Evolutionary conservation across 2,888 invertebrate species (phyloP).

Genomic region (Caenorhabditis sp.): DNA sequence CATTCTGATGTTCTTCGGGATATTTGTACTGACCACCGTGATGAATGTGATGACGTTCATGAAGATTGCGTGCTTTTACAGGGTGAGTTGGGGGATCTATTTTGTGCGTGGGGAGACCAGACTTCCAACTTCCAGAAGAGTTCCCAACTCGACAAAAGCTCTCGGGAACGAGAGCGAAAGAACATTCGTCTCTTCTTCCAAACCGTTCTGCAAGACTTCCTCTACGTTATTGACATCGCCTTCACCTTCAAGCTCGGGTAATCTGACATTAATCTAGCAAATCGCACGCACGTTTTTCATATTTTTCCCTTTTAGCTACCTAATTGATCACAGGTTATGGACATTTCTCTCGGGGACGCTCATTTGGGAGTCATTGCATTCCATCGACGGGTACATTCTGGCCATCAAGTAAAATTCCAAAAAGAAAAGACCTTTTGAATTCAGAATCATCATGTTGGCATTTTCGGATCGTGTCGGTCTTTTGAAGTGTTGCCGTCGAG

Average conservation of each 20-base stretch:
- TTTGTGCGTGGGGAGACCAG: too few species aligned
- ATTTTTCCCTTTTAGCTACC: conserved; percentile 3
- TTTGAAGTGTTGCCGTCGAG: not conserved
- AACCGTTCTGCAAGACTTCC: conserved; percentile 43
- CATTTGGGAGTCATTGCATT: conserved; percentile 36
- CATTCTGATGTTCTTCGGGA: not conserved
- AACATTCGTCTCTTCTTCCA: conserved; percentile 45
- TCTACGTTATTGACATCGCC: conserved; percentile 26
- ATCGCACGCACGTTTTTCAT: too few species aligned
- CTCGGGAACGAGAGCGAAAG: conserved; percentile 7
- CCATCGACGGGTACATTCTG: conserved; percentile 36
- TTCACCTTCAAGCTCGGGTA: conserved; percentile 35
- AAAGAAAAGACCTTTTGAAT: not conserved
- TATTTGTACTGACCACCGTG: conserved; percentile 7
- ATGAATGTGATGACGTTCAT: conserved; percentile 32
- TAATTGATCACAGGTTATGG: conserved; percentile 25
- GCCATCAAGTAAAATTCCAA: too few species aligned
- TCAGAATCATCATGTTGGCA: conserved; percentile 28
- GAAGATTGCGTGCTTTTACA: conserved; percentile 29
- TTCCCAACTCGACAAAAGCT: conserved; percentile 12
- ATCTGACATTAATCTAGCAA: not conserved
- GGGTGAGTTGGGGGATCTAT: not conserved
- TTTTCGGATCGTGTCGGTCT: conserved; percentile 29
- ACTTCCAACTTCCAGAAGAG: too few species aligned
- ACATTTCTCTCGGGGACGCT: conserved; percentile 46